phyloP scores from a whole-genome alignment of 2,113 vertebrate genomes.

The Lasiurus borealis region DNA sequence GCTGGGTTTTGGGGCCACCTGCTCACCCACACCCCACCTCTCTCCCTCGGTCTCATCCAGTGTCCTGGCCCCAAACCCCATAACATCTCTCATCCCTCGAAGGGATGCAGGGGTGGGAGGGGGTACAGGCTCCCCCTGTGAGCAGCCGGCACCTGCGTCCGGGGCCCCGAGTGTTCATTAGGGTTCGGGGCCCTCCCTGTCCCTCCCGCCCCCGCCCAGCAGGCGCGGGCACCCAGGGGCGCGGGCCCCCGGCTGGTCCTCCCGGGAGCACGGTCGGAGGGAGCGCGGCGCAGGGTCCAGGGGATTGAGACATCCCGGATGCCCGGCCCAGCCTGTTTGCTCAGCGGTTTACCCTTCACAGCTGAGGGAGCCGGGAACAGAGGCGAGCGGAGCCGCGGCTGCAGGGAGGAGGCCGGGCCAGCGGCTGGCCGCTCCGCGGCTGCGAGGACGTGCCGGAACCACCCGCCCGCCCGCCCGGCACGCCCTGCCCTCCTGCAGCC shows the following conservation, averaged over 20 bases:
- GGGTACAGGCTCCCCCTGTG: no score
- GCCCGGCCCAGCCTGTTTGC: constrained; percentile 82
- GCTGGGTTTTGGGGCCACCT: rapidly evolving
- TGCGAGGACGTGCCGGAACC: not conserved
- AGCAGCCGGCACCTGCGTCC: not conserved
- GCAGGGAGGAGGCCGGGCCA: constrained; percentile 23
- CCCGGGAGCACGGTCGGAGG: not conserved
- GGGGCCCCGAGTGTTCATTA: not conserved
- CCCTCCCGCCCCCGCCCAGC: not conserved
- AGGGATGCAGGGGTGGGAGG: no score
- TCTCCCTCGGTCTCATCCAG: not conserved
- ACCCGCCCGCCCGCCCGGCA: not conserved
- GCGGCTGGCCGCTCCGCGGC: not conserved
- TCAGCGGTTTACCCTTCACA: constrained; percentile 85
- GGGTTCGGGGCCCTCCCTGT: not conserved
- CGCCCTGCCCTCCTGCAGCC: not conserved
- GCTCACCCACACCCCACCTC: not conserved
- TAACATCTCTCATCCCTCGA: not conserved
- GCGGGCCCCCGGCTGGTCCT: not conserved
- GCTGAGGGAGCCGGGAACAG: constrained; percentile 80
- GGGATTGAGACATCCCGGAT: constrained; percentile 86
- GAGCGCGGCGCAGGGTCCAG: not conserved
- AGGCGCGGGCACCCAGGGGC: not conserved
- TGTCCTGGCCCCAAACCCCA: not conserved
- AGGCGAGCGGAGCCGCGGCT: not conserved